These are phyloP conservation scores for Papio anubis DNA, from an alignment of 2,113 vertebrate species.

Conservation along the genomic window DNA sequence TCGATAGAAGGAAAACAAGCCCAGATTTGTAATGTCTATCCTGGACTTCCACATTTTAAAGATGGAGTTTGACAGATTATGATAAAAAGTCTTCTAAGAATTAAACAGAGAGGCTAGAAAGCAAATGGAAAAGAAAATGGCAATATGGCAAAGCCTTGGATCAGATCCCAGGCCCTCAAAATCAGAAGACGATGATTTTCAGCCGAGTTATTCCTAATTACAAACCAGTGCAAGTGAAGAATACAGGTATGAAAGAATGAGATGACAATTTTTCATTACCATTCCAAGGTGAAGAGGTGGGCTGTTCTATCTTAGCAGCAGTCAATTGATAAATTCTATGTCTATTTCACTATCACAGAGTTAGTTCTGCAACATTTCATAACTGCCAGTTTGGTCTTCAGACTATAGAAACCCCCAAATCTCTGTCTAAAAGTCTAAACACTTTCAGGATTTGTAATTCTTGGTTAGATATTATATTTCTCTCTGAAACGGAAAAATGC, in stretches of 20 bases:
- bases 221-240: neutral
- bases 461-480: neutral
- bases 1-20: conserved; percentile 96
- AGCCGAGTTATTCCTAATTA: neutral
- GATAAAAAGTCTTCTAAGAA: conserved; percentile 94
- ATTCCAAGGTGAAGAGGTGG: neutral
- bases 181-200: neutral
- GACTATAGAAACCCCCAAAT: conserved; percentile 2
- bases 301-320: neutral
- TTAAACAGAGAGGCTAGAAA: conserved; percentile 71
- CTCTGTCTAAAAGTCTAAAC: neutral
- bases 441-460: neutral
- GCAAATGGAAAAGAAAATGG: neutral
- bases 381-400: conserved; percentile 5
- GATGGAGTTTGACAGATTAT: conserved; percentile 94
- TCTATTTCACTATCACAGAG: neutral
- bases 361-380: neutral
- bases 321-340: neutral
- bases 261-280: neutral
- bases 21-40: conserved; percentile 94
- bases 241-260: neutral
- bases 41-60: conserved; percentile 94
- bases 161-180: neutral
- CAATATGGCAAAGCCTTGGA: neutral
- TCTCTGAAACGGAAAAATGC: neutral